A percentile compares a stretch with the other conserved stretches of the same genome.
Evolutionary conservation across 2,888 invertebrate species (phyloP).

Genomic region (Listrodromus nycthemerus): DNA sequence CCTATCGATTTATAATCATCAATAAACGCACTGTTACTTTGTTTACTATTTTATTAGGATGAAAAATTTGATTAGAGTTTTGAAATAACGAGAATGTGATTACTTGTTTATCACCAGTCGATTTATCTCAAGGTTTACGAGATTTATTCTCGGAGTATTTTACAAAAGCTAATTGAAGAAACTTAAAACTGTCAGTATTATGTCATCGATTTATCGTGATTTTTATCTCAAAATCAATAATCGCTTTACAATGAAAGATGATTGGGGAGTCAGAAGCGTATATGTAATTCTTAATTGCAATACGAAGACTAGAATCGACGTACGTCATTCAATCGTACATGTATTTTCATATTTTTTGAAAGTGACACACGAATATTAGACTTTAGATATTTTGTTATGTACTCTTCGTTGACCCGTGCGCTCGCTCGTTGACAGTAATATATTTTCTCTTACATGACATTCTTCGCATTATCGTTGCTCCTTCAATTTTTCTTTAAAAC

Average conservation of each 20-base stretch:
- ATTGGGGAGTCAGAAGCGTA: constrained; percentile 28
- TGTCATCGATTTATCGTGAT: constrained; percentile 17
- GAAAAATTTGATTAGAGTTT: constrained; percentile 10
- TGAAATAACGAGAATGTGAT: not conserved
- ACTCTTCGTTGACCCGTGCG: constrained; percentile 43
- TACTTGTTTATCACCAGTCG: not conserved
- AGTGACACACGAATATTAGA: constrained; percentile 38
- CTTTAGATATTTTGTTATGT: constrained; percentile 42
- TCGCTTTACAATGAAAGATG: constrained; percentile 51
- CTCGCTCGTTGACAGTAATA: constrained; percentile 3
- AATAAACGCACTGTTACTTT: constrained; percentile 37
- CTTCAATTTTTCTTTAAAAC: constrained; percentile 1
- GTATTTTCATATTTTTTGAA: constrained; percentile 66
- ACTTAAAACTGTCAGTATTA: constrained; percentile 54
- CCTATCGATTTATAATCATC: not conserved
- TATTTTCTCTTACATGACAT: constrained; percentile 19
- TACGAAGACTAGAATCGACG: constrained; percentile 32
- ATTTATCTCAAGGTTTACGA: constrained; percentile 11
- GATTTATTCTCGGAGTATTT: constrained; percentile 12
- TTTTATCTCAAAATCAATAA: not conserved
- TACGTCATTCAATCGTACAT: constrained; percentile 56
- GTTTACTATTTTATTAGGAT: constrained; percentile 16
- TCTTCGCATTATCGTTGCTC: constrained; percentile 12
- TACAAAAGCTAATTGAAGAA: constrained; percentile 8
- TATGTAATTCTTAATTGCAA: constrained; percentile 37